These are phyloP conservation scores for Globodera rostochiensis DNA, from an alignment of 1,140 invertebrate genomes.

Conservation along the genomic window DNA sequence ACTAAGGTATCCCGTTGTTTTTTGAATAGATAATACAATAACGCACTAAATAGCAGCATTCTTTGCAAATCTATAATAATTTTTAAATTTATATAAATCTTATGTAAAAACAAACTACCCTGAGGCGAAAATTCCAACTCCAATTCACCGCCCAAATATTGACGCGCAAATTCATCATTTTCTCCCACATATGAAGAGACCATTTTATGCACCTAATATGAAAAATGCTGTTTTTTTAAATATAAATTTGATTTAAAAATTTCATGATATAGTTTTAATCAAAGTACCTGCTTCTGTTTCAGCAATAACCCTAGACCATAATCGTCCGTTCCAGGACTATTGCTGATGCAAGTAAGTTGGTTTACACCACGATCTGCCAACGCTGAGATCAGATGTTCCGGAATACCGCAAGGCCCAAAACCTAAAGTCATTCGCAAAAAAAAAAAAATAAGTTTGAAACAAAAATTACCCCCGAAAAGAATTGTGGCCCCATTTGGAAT, in stretches of 20 bases:
- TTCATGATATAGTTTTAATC: too few species aligned
- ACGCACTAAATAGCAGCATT: not conserved
- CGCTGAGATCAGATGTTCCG: slow-evolving; percentile 90
- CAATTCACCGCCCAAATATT: slow-evolving; percentile 86
- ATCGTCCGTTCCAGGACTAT: slow-evolving; percentile 91
- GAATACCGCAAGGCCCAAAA: slow-evolving; percentile 97
- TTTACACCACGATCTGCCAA: slow-evolving; percentile 76
- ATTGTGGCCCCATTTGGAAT: slow-evolving; percentile 83
- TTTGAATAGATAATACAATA: too few species aligned
- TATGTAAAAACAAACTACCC: slow-evolving; percentile 55
- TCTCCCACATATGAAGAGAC: slow-evolving; percentile 97
- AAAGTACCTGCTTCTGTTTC: not conserved
- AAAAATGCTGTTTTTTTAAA: slow-evolving; percentile 68
- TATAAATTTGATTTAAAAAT: too few species aligned
- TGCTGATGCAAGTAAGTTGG: slow-evolving; percentile 88
- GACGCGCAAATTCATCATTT: slow-evolving; percentile 93
- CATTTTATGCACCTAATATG: slow-evolving; percentile 82
- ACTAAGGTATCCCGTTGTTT: too few species aligned
- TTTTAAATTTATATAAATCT: not conserved
- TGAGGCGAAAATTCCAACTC: slow-evolving; percentile 92
- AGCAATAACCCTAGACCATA: slow-evolving; percentile 89
- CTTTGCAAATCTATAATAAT: not conserved
- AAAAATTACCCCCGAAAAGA: slow-evolving; percentile 77
- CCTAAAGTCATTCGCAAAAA: slow-evolving; percentile 69
- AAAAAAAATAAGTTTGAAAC: too few species aligned